Evolutionary conservation across 2,888 invertebrate genomes (phyloP), one percentile per base, ranked within the genome.

Genomic region (Cacoxenus indagator): DNA sequence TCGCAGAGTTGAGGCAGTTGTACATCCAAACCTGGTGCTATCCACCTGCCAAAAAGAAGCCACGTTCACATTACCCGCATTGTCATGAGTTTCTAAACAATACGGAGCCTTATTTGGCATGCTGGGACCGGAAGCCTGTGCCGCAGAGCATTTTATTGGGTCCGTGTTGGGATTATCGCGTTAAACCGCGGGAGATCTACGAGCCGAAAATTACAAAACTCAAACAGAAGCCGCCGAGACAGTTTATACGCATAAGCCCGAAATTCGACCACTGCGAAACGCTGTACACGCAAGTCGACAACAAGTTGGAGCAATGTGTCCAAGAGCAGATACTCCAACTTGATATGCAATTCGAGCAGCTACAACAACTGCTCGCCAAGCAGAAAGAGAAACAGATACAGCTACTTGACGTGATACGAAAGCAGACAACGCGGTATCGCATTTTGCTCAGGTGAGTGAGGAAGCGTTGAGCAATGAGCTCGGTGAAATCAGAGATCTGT

Each of bases 251-350:
- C 4, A 22, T 78, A 1, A 22, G 70, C 8, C 78, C 78, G 1
- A 72, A 67, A 4, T 78, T 80, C 14, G 71, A 81, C 0, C 64
- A 76, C 11, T 82, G 78, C 27, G 27, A 75, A 37, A 71, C 75
- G 9, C 67, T 76, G 9, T 85, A 85, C 65, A 84, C 85, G 0
- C 73, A 75, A 66, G 80, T 70, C 14, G 85, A 85, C 26, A 81
- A 70, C 6, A 69, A 65, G 3, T 55, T 85, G 26, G 85, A 85
- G 64, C 68, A 76, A 51, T 77, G 75, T 65, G 84, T 77, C 4
- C 84, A 84, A 43, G 73, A 79, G 27, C 76, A 81, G 64, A 73
- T 84, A 29, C 65, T 84, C 0, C n/a, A 74, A 2, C 43, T 84
- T 1, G 81, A 86, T 67, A 24, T 64, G 4, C 51, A 70, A 11